Conservation (phyloP, 2,113 vertebrate genomes). For the Catharus fuscescens region DNA sequence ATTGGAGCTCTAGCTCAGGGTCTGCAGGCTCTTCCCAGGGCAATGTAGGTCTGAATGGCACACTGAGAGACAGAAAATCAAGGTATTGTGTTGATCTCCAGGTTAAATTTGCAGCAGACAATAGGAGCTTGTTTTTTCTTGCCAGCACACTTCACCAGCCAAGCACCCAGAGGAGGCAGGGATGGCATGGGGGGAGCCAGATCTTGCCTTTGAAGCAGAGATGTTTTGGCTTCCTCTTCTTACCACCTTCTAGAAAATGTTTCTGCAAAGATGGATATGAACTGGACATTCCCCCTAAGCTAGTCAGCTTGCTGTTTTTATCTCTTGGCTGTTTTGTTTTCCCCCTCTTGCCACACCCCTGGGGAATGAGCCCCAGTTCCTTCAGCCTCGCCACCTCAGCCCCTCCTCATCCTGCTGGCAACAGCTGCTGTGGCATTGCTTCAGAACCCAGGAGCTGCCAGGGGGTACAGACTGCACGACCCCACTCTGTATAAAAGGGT, state of each 20-base stretch:
- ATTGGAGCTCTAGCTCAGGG: neutral
- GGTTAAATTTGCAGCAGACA: neutral
- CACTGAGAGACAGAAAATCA: neutral
- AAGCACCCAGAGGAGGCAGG: neutral
- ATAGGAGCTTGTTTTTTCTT: neutral
- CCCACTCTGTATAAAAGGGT: neutral
- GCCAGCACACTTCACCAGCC: neutral
- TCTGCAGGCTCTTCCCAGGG: neutral
- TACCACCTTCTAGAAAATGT: neutral
- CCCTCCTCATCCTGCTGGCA: neutral
- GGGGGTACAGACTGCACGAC: neutral
- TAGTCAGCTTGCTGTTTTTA: neutral
- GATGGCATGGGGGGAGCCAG: neutral
- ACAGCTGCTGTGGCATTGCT: neutral
- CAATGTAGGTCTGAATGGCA: neutral
- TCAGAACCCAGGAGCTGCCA: neutral
- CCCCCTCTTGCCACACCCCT: accelerated
- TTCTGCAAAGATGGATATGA: neutral
- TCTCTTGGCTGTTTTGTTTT: accelerated
- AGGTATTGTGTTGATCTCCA: neutral
- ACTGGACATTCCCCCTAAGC: neutral
- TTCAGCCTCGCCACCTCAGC: neutral
- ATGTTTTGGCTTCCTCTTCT: neutral
- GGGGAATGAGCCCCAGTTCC: neutral
- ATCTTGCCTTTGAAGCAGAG: neutral